Percentiles rank a stretch among this genome's conserved stretches.
Conservation (phyloP, 2,113 vertebrate genomes). For the Danio rerio region DNA sequence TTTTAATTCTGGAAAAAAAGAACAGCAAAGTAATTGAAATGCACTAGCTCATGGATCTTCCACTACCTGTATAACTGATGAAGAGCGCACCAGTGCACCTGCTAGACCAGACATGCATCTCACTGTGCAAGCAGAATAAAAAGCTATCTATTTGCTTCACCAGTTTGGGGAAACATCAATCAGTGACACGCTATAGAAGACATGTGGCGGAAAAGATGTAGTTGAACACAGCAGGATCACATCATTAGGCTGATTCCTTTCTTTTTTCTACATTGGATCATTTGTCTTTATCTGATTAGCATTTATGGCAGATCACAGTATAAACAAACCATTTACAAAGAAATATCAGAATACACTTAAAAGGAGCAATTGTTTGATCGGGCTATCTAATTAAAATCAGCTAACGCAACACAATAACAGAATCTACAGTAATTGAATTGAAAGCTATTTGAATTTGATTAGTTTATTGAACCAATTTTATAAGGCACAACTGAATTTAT, state of each 20-base stretch:
- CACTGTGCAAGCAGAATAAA: neutral
- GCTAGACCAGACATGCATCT: constrained; percentile 19
- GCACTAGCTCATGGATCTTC: neutral
- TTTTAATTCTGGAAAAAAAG: no score
- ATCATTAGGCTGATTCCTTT: neutral
- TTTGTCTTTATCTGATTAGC: constrained; percentile 16
- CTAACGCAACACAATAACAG: neutral
- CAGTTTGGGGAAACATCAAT: neutral
- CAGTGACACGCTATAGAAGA: neutral
- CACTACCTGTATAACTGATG: constrained; percentile 4
- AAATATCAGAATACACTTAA: neutral
- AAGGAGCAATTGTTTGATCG: neutral
- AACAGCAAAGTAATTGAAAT: neutral
- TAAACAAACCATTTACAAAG: neutral
- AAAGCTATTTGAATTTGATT: neutral
- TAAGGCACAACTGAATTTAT: neutral
- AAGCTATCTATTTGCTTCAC: neutral
- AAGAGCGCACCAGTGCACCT: neutral
- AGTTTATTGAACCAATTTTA: neutral
- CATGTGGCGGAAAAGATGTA: neutral
- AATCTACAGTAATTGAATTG: constrained; percentile 10
- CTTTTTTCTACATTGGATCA: neutral
- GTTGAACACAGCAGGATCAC: neutral
- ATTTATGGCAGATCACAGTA: neutral
- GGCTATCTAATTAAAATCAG: constrained; percentile 7